phyloP scores from a whole-genome alignment of 2,888 invertebrate species.

The Prenolepis imparis region DNA sequence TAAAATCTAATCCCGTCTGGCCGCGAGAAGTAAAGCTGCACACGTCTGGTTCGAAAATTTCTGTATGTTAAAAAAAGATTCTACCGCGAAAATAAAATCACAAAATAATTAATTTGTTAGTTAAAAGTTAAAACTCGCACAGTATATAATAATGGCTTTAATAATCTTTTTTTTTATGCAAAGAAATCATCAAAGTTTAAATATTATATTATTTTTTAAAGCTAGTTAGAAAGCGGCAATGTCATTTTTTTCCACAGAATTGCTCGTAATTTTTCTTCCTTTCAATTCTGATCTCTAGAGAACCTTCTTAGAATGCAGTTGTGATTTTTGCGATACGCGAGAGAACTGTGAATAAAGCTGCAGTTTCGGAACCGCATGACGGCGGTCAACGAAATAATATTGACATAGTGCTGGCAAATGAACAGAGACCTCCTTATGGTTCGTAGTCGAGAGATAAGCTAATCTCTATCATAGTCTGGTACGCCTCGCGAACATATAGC shows the following conservation, averaged over 20 bases:
- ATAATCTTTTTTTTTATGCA: neutral
- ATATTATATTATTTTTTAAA: neutral
- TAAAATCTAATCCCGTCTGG: neutral
- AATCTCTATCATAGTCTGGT: conserved; percentile 78
- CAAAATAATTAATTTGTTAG: neutral
- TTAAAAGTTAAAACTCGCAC: neutral
- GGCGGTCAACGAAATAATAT: conserved; percentile 78
- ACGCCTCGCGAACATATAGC: conserved; percentile 70
- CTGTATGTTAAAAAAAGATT: neutral
- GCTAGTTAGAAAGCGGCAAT: neutral
- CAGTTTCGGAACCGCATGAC: conserved; percentile 28
- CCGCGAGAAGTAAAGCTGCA: neutral
- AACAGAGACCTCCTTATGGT: conserved; percentile 76
- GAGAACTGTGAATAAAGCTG: conserved; percentile 18
- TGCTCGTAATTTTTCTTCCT: neutral
- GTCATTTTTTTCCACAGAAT: neutral
- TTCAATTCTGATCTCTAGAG: neutral
- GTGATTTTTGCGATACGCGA: neutral
- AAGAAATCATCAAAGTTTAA: conserved; percentile 6
- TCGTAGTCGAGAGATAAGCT: conserved; percentile 77
- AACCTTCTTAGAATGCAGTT: neutral
- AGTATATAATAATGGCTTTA: neutral
- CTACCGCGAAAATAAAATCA: neutral
- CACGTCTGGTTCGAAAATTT: neutral
- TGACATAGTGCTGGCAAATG: conserved; percentile 75